A percentile compares a stretch with the other conserved stretches of the same genome.
These are phyloP conservation scores for Caiman crocodilus DNA, from an alignment of 2,797 vertebrate genomes.

Conservation along the genomic window DNA sequence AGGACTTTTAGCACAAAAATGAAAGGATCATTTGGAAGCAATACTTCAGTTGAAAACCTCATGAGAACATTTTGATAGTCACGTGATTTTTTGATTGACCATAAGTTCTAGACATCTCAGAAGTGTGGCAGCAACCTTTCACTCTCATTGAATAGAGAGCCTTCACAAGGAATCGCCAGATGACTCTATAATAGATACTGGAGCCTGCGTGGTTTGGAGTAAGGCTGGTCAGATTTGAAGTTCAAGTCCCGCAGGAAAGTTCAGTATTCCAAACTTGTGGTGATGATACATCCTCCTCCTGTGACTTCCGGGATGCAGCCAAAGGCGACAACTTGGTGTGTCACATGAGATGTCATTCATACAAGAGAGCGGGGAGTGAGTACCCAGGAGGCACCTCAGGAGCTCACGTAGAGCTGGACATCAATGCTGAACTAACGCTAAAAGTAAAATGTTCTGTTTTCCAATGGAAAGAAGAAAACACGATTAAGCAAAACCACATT, in stretches of 20 bases:
- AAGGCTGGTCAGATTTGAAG: neutral
- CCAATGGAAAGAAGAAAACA: conserved; percentile 12
- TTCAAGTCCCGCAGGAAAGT: neutral
- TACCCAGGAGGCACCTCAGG: neutral
- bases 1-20: neutral
- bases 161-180: neutral
- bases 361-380: neutral
- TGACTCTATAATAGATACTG: neutral
- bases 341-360: neutral
- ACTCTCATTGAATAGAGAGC: neutral
- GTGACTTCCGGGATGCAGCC: neutral
- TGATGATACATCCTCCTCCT: neutral
- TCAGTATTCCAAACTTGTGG: neutral
- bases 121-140: too few relatives aligned
- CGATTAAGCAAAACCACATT: neutral
- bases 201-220: neutral
- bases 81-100: neutral
- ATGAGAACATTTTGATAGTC: neutral
- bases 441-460: neutral
- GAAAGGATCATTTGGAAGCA: neutral
- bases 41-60: neutral
- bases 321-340: neutral
- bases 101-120: neutral
- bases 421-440: neutral
- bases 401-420: neutral